phyloP scores from a whole-genome alignment of 2,113 vertebrate species.

The Solea senegalensis region DNA sequence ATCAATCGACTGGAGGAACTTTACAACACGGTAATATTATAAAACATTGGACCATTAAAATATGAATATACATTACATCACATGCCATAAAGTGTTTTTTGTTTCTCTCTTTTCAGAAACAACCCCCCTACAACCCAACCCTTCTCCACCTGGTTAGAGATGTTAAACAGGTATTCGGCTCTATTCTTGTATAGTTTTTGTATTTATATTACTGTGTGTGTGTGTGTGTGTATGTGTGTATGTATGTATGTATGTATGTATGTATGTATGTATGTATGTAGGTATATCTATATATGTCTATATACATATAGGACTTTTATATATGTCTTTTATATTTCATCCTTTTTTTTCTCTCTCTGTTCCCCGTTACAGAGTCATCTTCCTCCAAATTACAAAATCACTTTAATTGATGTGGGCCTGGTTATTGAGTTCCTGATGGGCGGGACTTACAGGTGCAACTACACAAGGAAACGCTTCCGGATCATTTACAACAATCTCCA shows the following conservation, averaged over 20 bases:
- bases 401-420: slow-evolving; percentile 94
- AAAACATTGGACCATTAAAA: background rate
- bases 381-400: slow-evolving; percentile 97
- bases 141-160: slow-evolving; percentile 95
- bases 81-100: background rate
- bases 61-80: background rate
- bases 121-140: slow-evolving; percentile 93
- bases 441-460: slow-evolving; percentile 97
- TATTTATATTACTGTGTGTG: too few species aligned
- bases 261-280: too few species aligned
- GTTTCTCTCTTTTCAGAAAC: slow-evolving; percentile 86
- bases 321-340: background rate
- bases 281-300: too few species aligned
- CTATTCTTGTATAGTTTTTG: too few species aligned
- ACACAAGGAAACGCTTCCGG: slow-evolving; percentile 95
- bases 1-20: slow-evolving; percentile 96
- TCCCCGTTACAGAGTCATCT: slow-evolving; percentile 89
- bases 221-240: too few species aligned
- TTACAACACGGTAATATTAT: slow-evolving; percentile 92
- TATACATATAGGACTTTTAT: background rate
- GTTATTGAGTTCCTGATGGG: slow-evolving; percentile 98
- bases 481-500: slow-evolving; percentile 98
- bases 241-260: too few species aligned
- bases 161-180: slow-evolving; percentile 90
- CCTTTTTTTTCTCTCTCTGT: background rate